Evolutionary conservation across 2,888 invertebrate genomes (phyloP), one percentile per base, ranked within the genome.

Genomic region (Nasonia oneida): DNA sequence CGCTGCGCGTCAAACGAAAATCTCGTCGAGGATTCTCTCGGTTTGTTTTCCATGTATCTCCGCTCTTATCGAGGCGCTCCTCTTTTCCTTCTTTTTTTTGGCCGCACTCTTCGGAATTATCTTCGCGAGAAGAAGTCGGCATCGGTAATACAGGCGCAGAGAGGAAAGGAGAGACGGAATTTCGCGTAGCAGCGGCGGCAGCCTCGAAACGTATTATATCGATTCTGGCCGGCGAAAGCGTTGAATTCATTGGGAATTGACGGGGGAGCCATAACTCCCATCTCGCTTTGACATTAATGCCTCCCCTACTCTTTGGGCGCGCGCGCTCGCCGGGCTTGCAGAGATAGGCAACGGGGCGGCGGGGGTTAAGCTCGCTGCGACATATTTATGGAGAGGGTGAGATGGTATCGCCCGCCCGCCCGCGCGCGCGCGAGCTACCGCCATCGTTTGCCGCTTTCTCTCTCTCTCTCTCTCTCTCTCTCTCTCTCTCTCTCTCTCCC

Each of bases 331-430:
- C 79, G 82, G 74, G 84, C 82, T 73, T 76, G 37, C 71, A 74
- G 86, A 93, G 93, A 93, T 93, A 93, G 93, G 92, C 93, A 91
- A 91, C 92, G 91, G 92, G 93, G n/a, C 1, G 91, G 91, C 92
- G 91, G 92, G 93, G 93, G 93, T 93, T 93, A 93, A 93, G 93
- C 93, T 91, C 91, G 90, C 93, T 91, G 92, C 93, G 93, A 93
- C 93, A 93, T 93, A 93, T 93, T 93, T 93, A 93, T 93, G 93
- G 93, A 92, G 93, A 93, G 93, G 93, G 92, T 92, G 93, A 93
- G 93, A 93, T 93, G 92, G 90, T 93, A 93, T 93, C 93, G 89
- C 89, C 29, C 29, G 29, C 29, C 29, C 29, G 29, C 29, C 1
- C 29, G 29, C 29, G 29, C 29, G 29, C 29, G n/a, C 57, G 76